A percentile compares a stretch with the other conserved stretches of the same genome.
These are phyloP conservation scores for Emmelina monodactyla DNA, from an alignment of 2,888 invertebrate genomes.

Conservation along the genomic window DNA sequence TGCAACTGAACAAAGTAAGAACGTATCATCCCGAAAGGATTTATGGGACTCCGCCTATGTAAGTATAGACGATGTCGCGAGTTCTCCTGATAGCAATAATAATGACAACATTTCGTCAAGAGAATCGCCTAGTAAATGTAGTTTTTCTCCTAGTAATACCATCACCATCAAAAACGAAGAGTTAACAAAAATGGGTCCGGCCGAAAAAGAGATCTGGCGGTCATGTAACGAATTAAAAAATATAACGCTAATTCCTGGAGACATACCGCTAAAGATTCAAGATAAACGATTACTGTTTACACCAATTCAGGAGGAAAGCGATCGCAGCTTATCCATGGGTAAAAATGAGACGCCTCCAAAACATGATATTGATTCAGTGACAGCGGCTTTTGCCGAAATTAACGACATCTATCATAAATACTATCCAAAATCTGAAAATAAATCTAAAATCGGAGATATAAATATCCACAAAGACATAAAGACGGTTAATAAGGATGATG, in stretches of 20 bases:
- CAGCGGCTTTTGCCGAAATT: conserved; percentile 55
- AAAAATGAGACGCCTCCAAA: conserved; percentile 24
- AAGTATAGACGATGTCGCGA: conserved; percentile 58
- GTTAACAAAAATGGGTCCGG: conserved; percentile 46
- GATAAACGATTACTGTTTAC: conserved; percentile 38
- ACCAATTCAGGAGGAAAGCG: conserved; percentile 54
- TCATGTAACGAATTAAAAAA: conserved; percentile 32
- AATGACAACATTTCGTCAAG: conserved; percentile 31
- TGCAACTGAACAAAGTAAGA: conserved; percentile 20
- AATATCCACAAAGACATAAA: conserved; percentile 16
- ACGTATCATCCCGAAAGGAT: conserved; percentile 43
- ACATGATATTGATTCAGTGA: conserved; percentile 35
- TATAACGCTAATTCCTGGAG: background rate
- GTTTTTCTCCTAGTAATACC: conserved; percentile 24
- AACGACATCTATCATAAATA: conserved; percentile 46
- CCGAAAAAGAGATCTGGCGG: conserved; percentile 55
- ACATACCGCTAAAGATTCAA: conserved; percentile 20
- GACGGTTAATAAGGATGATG: conserved; percentile 23
- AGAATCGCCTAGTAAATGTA: conserved; percentile 31
- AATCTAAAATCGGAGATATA: conserved; percentile 20
- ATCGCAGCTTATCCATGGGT: conserved; percentile 33
- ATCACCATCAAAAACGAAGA: conserved; percentile 18
- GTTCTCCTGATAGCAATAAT: conserved; percentile 48
- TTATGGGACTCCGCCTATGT: conserved; percentile 63
- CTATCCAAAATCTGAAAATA: conserved; percentile 34